Evolutionary conservation across 2,888 invertebrate genomes (phyloP).

Genomic region (Keiferia lycopersicella): DNA sequence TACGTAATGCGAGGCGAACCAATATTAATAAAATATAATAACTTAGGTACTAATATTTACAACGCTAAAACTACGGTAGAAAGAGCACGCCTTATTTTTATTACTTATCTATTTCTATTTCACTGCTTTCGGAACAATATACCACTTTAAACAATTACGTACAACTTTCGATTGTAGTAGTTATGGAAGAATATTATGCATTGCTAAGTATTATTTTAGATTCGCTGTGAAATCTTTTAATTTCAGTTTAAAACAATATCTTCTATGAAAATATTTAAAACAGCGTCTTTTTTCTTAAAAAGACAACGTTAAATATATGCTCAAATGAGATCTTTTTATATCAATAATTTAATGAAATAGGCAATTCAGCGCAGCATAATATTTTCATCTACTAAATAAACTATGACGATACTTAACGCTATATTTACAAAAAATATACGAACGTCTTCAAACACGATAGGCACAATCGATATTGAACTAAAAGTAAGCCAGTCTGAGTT

Average conservation of each 20-base stretch:
- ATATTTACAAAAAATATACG: constrained; percentile 11
- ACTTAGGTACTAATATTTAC: constrained; percentile 7
- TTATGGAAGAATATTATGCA: background rate
- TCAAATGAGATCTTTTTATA: too few species aligned
- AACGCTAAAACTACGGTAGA: background rate
- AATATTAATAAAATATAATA: background rate
- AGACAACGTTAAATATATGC: too few species aligned
- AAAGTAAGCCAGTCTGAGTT: constrained; percentile 18
- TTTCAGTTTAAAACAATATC: too few species aligned
- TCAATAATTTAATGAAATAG: too few species aligned
- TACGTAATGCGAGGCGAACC: constrained; percentile 6
- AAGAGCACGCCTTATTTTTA: background rate
- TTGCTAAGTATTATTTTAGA: background rate
- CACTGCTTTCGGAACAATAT: constrained; percentile 10
- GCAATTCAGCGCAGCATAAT: too few species aligned
- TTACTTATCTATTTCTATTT: background rate
- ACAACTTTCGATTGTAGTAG: constrained; percentile 1
- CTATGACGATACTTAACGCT: too few species aligned
- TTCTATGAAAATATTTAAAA: too few species aligned
- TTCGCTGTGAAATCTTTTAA: too few species aligned
- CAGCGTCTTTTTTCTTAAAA: too few species aligned
- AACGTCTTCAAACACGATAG: background rate
- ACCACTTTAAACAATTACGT: constrained; percentile 1
- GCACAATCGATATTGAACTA: constrained; percentile 7
- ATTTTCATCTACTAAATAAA: too few species aligned